Evolutionary conservation across 2,888 invertebrate genomes (phyloP), one percentile per base, ranked within the genome.

Genomic region (Leptinotarsa tumamoca): DNA sequence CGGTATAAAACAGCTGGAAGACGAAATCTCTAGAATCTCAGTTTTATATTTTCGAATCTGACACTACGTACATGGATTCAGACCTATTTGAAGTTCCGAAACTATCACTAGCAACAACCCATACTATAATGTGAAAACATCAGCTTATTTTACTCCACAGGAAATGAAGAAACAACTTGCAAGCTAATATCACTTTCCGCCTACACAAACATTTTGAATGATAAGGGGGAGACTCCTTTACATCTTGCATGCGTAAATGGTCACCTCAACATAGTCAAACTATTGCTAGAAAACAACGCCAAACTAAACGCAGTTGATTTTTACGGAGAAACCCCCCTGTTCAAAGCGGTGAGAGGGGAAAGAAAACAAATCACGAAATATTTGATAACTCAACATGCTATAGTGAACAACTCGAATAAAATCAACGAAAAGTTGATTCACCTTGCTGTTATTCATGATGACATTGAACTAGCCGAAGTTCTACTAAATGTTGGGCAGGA

Each of bases 171-270:
- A 50, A 80, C 80, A 10, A 67, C 75, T 13, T 63, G 74, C 43
- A 83, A 81, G 68, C 72, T 84, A 18, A 67, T 83, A 21, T 56
- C 71, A 13, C 73, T 80, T 27, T 77, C 79, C 14, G 81, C 82
- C 7, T 77, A 81, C 67, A 63, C 77, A 1, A 80, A 84, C 69
- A 79, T 81, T 50, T 56, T 77, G 15, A 83, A 83, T 67, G 63
- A 78, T 14, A 78, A 77, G 69, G 75, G 79, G 13, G 79, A 80
- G 67, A 82, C 82, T 1, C 81, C 83, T 4, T 74, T 84, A 7
- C 82, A 82, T 72, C 54, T 80, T 1, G 84, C 83, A 56, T 82
- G 81, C 51, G 72, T 66, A 43, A 67, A 79, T 21, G 80, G 79
- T n/a, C 78, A 83, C 49, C 58, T 76, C 54, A 56, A 74, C 43